phyloP scores from a whole-genome alignment of 2,797 vertebrate genomes.

The Cuniculus paca region DNA sequence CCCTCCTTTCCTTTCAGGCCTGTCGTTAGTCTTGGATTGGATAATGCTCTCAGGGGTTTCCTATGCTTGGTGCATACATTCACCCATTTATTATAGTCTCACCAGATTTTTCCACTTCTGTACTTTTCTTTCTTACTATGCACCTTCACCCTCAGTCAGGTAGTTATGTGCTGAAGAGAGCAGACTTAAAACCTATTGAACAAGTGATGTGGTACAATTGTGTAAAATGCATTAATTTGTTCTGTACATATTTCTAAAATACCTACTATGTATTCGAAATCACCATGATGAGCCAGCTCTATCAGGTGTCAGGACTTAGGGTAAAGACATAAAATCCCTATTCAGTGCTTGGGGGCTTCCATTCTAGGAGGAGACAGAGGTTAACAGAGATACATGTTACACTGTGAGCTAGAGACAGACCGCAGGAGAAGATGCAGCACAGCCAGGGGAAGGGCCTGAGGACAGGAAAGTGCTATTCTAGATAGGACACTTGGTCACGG shows the following conservation, averaged over 20 bases:
- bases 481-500: not conserved
- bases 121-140: not conserved
- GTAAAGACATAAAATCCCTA: not conserved
- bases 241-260: not conserved
- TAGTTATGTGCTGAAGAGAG: not conserved
- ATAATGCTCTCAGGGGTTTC: not conserved
- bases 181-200: not conserved
- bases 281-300: not conserved
- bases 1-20: not conserved
- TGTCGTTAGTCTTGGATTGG: not conserved
- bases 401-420: not conserved
- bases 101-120: not conserved
- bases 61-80: not conserved
- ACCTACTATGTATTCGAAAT: not conserved
- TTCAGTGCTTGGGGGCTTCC: not conserved
- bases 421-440: not conserved
- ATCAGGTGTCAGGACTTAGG: not conserved
- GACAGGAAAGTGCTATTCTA: not conserved
- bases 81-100: not conserved
- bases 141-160: not conserved
- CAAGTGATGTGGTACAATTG: not conserved
- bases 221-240: not conserved
- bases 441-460: not conserved
- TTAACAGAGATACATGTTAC: not conserved
- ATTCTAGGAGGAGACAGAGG: not conserved